Evolutionary conservation across 1,140 invertebrate species (phyloP).

Genomic region (Sarcophaga bullata): DNA sequence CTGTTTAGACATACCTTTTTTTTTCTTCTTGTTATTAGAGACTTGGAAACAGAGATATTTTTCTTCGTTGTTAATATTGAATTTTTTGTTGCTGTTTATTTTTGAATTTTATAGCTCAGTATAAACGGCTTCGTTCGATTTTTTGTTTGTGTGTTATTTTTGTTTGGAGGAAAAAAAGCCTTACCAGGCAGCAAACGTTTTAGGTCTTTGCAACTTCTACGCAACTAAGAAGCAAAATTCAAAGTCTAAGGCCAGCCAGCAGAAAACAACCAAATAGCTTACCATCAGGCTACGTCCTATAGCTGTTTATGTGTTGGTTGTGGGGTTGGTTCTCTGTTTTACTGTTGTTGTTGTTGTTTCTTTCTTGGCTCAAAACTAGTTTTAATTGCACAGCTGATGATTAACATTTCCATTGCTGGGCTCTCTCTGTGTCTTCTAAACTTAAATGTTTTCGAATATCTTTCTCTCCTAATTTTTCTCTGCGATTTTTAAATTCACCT

Average conservation of each 20-base stretch:
- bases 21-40: too few species aligned
- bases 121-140: background rate
- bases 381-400: constrained; percentile 39
- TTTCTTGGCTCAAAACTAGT: constrained; percentile 5
- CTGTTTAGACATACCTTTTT: too few species aligned
- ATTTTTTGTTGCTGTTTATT: background rate
- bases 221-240: constrained; percentile 13
- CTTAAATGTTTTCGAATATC: background rate
- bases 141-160: background rate
- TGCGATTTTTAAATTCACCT: background rate
- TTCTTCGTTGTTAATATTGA: too few species aligned
- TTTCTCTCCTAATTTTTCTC: background rate
- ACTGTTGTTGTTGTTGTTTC: background rate
- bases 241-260: background rate
- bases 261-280: background rate
- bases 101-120: background rate
- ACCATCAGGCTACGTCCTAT: too few species aligned
- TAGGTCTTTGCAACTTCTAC: background rate
- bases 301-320: too few species aligned
- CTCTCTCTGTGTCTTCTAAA: background rate
- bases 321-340: too few species aligned
- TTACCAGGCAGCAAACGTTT: constrained; percentile 10
- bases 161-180: background rate
- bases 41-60: too few species aligned
- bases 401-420: background rate